These are phyloP conservation scores for Daphoenositta chrysoptera DNA, from an alignment of 2,113 vertebrate species.

Conservation along the genomic window DNA sequence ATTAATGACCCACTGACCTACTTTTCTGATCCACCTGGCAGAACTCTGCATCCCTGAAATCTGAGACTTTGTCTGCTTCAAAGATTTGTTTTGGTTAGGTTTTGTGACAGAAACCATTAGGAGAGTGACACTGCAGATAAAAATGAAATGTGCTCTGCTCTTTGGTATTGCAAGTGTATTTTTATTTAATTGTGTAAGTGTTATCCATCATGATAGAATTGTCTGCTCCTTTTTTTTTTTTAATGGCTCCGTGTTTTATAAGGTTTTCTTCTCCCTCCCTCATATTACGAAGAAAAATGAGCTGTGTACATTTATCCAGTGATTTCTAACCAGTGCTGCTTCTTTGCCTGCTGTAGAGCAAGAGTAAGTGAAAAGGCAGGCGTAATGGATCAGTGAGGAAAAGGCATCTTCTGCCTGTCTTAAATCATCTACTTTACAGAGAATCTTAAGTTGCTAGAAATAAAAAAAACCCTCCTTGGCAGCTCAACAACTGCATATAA, in stretches of 20 bases:
- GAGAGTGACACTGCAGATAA: conserved; percentile 35
- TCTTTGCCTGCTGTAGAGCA: neutral
- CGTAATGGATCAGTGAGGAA: conserved; percentile 53
- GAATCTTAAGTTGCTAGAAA: conserved; percentile 57
- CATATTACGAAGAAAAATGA: conserved; percentile 55
- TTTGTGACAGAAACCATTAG: conserved; percentile 59
- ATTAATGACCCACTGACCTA: conserved; percentile 75
- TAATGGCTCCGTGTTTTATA: neutral
- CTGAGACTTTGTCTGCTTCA: neutral
- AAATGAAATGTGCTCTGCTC: conserved; percentile 7
- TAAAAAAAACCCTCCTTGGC: conserved; percentile 15
- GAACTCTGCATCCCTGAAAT: conserved; percentile 29
- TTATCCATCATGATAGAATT: conserved; percentile 29
- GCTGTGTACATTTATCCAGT: conserved; percentile 22
- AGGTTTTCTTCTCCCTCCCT: conserved; percentile 11
- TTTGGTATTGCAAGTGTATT: neutral
- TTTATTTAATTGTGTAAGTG: conserved; percentile 47
- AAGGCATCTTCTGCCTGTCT: conserved; percentile 61
- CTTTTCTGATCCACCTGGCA: conserved; percentile 55
- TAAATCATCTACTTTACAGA: conserved; percentile 60
- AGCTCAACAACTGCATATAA: conserved; percentile 39
- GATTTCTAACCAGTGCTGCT: neutral
- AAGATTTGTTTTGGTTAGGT: conserved; percentile 42
- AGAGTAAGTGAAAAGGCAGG: conserved; percentile 33
- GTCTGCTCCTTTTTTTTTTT: neutral